Conservation (phyloP, 92 coral and sea anemone species). For the Parazoanthus darwini region DNA sequence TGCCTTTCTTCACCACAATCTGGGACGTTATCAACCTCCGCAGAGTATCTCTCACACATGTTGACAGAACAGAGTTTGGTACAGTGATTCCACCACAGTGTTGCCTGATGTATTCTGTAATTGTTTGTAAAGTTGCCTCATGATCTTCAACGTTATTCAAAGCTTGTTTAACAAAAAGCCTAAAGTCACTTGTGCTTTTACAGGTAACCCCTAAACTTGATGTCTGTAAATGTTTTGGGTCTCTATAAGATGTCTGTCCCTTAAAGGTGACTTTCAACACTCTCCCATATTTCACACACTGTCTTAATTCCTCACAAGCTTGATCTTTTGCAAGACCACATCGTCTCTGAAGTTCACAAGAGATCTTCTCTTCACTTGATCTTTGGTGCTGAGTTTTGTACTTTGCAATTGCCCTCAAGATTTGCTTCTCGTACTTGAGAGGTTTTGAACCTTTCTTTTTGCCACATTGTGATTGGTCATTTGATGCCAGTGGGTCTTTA, state of each 20-base stretch:
- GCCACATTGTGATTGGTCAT: constrained; percentile 9
- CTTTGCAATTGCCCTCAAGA: constrained; percentile 43
- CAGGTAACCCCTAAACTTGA: neutral
- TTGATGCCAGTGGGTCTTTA: constrained; percentile 40
- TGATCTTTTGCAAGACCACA: constrained; percentile 50
- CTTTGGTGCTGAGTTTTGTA: constrained; percentile 52
- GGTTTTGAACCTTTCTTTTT: constrained; percentile 28
- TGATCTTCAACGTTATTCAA: constrained; percentile 38
- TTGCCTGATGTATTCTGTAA: constrained; percentile 39
- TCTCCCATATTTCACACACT: constrained; percentile 50
- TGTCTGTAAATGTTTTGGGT: constrained; percentile 22
- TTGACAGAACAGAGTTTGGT: constrained; percentile 33
- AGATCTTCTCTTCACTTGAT: constrained; percentile 55
- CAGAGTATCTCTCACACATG: constrained; percentile 31
- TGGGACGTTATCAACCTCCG: constrained; percentile 30
- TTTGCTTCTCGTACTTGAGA: constrained; percentile 33
- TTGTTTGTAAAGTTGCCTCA: constrained; percentile 42
- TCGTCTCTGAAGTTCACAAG: constrained; percentile 42
- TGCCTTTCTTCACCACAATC: constrained; percentile 44
- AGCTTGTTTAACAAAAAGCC: constrained; percentile 39
- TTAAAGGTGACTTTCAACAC: constrained; percentile 51
- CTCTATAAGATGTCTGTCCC: constrained; percentile 53
- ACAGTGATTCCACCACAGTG: constrained; percentile 12
- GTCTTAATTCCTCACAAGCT: constrained; percentile 47
- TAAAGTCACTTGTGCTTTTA: constrained; percentile 34